Evolutionary conservation across 1,140 invertebrate genomes (phyloP), one percentile per base, ranked within the genome.

Genomic region (Dysdera silvatica): DNA sequence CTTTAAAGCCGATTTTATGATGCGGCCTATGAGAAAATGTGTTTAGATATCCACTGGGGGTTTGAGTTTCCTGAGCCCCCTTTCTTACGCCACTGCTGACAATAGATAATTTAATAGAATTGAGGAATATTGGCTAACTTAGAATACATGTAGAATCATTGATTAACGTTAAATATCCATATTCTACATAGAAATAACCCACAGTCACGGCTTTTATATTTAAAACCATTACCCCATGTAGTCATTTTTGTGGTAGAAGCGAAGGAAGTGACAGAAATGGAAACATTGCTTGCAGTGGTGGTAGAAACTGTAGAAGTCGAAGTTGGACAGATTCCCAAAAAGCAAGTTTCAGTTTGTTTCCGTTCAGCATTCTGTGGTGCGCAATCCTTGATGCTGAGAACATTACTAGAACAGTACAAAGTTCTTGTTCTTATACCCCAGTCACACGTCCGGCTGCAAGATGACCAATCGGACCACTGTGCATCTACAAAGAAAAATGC

Each of bases 381-480:
- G 20, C 61, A 63, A 2, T 31, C 56, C 10, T 63, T 53, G 12
- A 56, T 24, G 23, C 56, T 54, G 1, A 43, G n/a, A 5, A 41
- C 52, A 20, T 63, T 63, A 45, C 56, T 53, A 7, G 49, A 23
- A 24, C 61, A 63, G 33, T 63, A 63, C 7, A 53, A 63, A 0
- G 61, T 63, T 20, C 61, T n/a, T 6, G 61, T 56, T 7, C 61
- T 31, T 1, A 52, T 29, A 12, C 61, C 61, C 61, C 61, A 63
- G 33, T 56, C 56, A 24, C 61, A 63, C 3, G 61, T 55, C 4
- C 23, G 29, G 32, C 61, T 63, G 29, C 61, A 63, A 8, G 61
- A 53, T 5, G 51, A 55, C 61, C 61, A 63, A 24, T 63, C 61
- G 10, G 61, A 63, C 61, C 61, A 63, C 0, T 52, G 52, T n/a